Evolutionary conservation across 1,140 invertebrate genomes (phyloP).

Genomic region (Megalonaias nervosa): DNA sequence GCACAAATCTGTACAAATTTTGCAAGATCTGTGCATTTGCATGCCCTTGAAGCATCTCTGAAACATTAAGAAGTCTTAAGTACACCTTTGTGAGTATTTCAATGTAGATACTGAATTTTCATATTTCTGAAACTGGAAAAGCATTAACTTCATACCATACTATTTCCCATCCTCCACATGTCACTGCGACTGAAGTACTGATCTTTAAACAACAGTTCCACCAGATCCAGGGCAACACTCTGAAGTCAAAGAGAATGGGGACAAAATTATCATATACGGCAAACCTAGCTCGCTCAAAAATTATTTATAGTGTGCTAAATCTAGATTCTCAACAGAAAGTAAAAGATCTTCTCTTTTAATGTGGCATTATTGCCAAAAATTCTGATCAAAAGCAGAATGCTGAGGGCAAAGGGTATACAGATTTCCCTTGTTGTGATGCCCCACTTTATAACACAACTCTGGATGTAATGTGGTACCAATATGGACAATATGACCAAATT

Average conservation of each 20-base stretch:
- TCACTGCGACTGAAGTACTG: conserved; percentile 98
- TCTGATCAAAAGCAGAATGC: not conserved
- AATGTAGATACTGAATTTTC: too few species aligned
- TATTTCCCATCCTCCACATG: conserved; percentile 97
- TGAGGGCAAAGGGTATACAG: not conserved
- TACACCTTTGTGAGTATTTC: too few species aligned
- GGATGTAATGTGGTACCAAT: too few species aligned
- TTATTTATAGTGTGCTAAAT: too few species aligned
- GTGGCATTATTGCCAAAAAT: not conserved
- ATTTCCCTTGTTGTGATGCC: not conserved
- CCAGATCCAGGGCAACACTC: conserved; percentile 92
- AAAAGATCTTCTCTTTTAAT: not conserved
- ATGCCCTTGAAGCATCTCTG: too few species aligned
- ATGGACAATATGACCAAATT: too few species aligned
- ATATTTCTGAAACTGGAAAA: too few species aligned
- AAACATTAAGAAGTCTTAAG: too few species aligned
- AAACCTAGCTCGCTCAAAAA: not conserved
- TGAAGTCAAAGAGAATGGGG: conserved; percentile 38
- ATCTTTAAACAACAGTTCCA: conserved; percentile 98
- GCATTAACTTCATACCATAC: conserved; percentile 75
- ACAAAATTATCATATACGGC: not conserved
- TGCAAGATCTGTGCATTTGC: too few species aligned
- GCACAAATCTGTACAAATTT: too few species aligned
- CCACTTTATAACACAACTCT: too few species aligned
- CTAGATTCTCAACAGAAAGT: not conserved